Conservation (phyloP, 2,888 invertebrate genomes). For the Dichetophora obliterata region DNA sequence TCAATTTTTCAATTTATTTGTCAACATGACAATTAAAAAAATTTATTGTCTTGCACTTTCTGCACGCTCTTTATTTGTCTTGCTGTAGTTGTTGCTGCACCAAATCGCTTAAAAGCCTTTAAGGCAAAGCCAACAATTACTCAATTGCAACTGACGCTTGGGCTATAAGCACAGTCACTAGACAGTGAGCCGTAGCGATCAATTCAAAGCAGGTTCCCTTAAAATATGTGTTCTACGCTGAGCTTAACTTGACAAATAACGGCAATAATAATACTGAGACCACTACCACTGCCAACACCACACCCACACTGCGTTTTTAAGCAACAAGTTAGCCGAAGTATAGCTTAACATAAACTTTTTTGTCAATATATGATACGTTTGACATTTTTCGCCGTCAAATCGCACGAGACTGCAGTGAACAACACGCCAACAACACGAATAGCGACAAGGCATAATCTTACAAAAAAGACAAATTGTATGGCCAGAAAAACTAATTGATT, state of each 20-base stretch:
- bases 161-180: neutral
- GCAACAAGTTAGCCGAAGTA: neutral
- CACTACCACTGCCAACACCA: neutral
- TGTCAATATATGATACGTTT: conserved; percentile 5
- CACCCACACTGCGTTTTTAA: conserved; percentile 3
- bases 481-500: conserved; percentile 9
- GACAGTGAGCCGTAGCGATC: neutral
- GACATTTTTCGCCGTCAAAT: conserved; percentile 21
- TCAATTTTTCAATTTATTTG: conserved; percentile 40
- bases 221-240: neutral
- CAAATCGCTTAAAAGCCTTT: neutral
- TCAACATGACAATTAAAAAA: conserved; percentile 36
- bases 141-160: conserved; percentile 29
- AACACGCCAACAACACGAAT: neutral
- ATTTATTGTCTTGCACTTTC: neutral
- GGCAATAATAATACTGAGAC: neutral
- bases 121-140: conserved; percentile 16
- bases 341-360: too few relatives aligned
- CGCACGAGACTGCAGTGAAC: neutral
- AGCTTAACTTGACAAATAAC: neutral
- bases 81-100: neutral
- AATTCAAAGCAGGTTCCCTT: too few relatives aligned
- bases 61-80: neutral
- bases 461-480: neutral
- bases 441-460: conserved; percentile 1